Conservation (phyloP, 1,140 invertebrate species). For the Pseudomyrmex flavicornis region DNA sequence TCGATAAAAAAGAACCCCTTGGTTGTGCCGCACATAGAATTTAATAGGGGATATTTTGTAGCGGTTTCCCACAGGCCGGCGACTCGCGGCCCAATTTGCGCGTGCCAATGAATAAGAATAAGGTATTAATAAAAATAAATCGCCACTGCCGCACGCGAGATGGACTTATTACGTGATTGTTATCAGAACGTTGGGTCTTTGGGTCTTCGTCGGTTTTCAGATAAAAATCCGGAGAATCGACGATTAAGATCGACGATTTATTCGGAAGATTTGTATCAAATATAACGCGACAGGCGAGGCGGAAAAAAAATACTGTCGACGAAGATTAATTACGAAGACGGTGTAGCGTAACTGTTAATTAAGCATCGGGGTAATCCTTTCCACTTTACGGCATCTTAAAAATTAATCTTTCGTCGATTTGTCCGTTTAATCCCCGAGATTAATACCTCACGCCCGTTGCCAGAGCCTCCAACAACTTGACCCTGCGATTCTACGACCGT, state of each 20-base stretch:
- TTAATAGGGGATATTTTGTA: slow-evolving; percentile 55
- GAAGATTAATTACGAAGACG: slow-evolving; percentile 36
- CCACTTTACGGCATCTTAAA: slow-evolving; percentile 69
- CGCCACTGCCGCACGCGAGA: slow-evolving; percentile 13
- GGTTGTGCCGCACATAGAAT: slow-evolving; percentile 3
- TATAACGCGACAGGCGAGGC: background rate
- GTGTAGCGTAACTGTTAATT: slow-evolving; percentile 69
- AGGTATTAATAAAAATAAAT: slow-evolving; percentile 65
- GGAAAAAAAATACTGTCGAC: background rate
- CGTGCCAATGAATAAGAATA: slow-evolving; percentile 79
- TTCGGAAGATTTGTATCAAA: slow-evolving; percentile 1
- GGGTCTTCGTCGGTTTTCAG: slow-evolving; percentile 2
- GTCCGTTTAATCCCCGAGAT: slow-evolving; percentile 76
- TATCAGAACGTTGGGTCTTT: slow-evolving; percentile 13
- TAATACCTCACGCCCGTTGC: slow-evolving; percentile 74
- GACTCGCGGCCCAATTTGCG: slow-evolving; percentile 60
- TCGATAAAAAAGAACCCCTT: slow-evolving; percentile 27
- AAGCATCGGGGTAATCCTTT: slow-evolving; percentile 68
- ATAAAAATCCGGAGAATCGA: slow-evolving; percentile 25
- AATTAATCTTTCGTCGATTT: slow-evolving; percentile 79
- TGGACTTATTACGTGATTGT: slow-evolving; percentile 22
- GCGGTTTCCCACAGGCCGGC: slow-evolving; percentile 76
- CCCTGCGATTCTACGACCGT: slow-evolving; percentile 64
- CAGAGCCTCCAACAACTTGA: slow-evolving; percentile 70
- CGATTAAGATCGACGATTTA: slow-evolving; percentile 19